A percentile compares a stretch with the other conserved stretches of the same genome.
phyloP scores from a whole-genome alignment of 37 sponge, comb jelly and placozoan species.

The Spongilla lacustris region DNA sequence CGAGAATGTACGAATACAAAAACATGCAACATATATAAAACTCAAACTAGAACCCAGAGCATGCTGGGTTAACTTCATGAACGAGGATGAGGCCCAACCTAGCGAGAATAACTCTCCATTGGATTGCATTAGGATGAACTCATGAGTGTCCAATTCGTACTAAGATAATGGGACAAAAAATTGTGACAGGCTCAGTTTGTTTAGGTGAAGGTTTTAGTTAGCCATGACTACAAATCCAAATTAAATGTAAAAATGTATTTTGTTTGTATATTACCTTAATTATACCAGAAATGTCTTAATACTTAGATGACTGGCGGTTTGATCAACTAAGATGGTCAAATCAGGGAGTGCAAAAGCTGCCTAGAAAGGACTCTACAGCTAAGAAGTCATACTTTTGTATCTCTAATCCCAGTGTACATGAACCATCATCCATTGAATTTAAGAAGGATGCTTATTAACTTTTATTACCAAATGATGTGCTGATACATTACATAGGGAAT shows the following conservation, averaged over 20 bases:
- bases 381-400: constrained; percentile 47
- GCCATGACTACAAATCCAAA: too few relatives aligned
- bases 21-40: too few relatives aligned
- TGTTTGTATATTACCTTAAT: neutral
- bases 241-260: neutral
- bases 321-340: constrained; percentile 42
- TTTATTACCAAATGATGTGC: neutral
- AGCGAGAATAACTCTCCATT: too few relatives aligned
- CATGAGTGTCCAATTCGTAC: too few relatives aligned
- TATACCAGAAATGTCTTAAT: neutral
- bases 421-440: constrained; percentile 43
- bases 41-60: too few relatives aligned
- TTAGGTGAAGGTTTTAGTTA: too few relatives aligned
- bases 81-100: too few relatives aligned
- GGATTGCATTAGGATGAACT: too few relatives aligned
- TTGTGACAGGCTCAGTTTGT: too few relatives aligned
- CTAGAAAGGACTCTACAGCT: constrained; percentile 32
- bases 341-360: constrained; percentile 42
- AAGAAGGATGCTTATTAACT: constrained; percentile 50
- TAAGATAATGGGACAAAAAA: too few relatives aligned
- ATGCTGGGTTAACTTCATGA: too few relatives aligned
- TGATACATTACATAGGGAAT: neutral
- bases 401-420: constrained; percentile 45
- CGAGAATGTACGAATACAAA: too few relatives aligned
- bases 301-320: constrained; percentile 49